These are phyloP conservation scores for Quadroppia sp. DNA, from an alignment of 2,888 invertebrate genomes.

Conservation along the genomic window DNA sequence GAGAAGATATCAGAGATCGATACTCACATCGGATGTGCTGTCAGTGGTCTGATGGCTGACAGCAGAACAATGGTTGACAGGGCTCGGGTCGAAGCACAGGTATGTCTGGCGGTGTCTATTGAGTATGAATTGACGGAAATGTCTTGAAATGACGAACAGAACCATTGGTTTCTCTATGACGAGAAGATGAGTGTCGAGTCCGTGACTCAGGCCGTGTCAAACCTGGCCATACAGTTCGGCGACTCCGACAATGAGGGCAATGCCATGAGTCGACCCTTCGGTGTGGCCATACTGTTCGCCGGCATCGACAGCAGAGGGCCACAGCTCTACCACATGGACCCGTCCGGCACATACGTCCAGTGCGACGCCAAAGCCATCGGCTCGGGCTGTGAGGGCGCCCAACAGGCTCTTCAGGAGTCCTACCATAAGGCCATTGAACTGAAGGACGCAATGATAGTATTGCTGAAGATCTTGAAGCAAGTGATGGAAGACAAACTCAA, in stretches of 20 bases:
- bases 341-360: conserved; percentile 95
- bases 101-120: conserved; percentile 44
- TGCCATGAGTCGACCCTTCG: conserved; percentile 88
- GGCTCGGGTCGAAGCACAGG: conserved; percentile 90
- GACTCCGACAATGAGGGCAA: conserved; percentile 85
- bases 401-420: conserved; percentile 78
- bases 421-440: conserved; percentile 78
- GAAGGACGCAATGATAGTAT: conserved; percentile 83
- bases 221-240: conserved; percentile 98
- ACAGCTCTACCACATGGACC: conserved; percentile 96
- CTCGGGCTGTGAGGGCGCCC: conserved; percentile 97
- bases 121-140: conserved; percentile 1
- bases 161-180: conserved; percentile 97
- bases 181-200: conserved; percentile 96
- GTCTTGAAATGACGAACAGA: conserved; percentile 53
- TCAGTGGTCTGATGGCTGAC: conserved; percentile 96
- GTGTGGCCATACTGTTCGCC: conserved; percentile 97
- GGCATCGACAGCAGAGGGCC: conserved; percentile 86
- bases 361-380: conserved; percentile 99
- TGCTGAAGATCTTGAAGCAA: conserved; percentile 91
- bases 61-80: conserved; percentile 88
- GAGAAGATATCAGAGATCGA: conserved; percentile 99
- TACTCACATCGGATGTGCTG: conserved; percentile 90
- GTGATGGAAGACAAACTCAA: conserved; percentile 99
- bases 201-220: conserved; percentile 96